Percentiles rank a stretch among this genome's conserved stretches.
Conservation (phyloP, 2,797 vertebrate genomes). For the Epinephelus coioides region DNA sequence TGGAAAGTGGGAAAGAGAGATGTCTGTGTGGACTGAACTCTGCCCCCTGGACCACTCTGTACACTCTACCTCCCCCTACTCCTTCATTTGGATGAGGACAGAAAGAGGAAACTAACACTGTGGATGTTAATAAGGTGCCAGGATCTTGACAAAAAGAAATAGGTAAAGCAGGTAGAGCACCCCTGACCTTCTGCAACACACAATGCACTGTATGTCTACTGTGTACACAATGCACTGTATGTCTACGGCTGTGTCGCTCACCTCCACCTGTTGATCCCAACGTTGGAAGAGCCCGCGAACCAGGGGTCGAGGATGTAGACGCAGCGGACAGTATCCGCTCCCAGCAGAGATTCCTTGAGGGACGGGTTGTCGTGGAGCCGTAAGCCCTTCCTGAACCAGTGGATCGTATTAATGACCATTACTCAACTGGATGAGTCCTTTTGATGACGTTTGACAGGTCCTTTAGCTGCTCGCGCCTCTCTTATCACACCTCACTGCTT, state of each 20-base stretch:
- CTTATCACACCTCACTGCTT: constrained; percentile 13
- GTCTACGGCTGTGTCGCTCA: constrained; percentile 71
- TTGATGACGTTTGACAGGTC: background rate
- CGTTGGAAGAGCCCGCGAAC: constrained; percentile 97
- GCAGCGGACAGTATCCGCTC: constrained; percentile 92
- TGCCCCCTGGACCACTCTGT: too few relatives aligned
- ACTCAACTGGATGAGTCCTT: constrained; percentile 82
- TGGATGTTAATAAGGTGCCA: too few relatives aligned
- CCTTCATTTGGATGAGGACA: too few relatives aligned
- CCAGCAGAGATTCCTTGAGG: constrained; percentile 91
- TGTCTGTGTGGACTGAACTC: too few relatives aligned
- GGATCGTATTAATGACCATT: constrained; percentile 95
- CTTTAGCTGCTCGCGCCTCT: constrained; percentile 2
- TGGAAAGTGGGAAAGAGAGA: too few relatives aligned
- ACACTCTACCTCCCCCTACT: too few relatives aligned
- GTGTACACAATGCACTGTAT: too few relatives aligned
- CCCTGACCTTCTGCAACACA: too few relatives aligned
- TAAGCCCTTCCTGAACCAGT: constrained; percentile 98
- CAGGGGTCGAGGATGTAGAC: constrained; percentile 97
- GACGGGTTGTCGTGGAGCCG: constrained; percentile 97
- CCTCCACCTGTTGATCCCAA: constrained; percentile 99
- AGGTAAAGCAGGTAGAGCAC: too few relatives aligned
- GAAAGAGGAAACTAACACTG: too few relatives aligned
- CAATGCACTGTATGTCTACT: too few relatives aligned
- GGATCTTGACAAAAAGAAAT: too few relatives aligned